Conservation (phyloP, 2,797 vertebrate species). For the Pelodytes ibericus region DNA sequence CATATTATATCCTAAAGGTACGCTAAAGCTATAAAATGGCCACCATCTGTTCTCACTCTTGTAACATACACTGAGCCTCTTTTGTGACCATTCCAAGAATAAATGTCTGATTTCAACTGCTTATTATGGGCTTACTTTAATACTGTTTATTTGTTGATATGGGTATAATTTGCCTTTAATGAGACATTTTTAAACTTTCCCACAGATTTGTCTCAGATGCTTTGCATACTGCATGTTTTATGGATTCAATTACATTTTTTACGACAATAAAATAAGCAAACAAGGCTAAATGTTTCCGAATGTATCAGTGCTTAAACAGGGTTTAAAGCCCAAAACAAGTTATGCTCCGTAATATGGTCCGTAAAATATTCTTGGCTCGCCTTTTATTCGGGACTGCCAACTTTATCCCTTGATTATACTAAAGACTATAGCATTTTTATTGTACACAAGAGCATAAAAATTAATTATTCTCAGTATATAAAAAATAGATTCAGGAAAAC, state of each 20-base stretch:
- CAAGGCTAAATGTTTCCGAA: conserved; percentile 43
- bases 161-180: conserved; percentile 28
- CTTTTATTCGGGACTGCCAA: conserved; percentile 20
- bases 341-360: conserved; percentile 17
- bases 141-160: conserved; percentile 23
- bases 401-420: conserved; percentile 35
- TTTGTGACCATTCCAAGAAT: conserved; percentile 10
- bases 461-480: conserved; percentile 38
- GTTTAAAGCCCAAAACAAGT: conserved; percentile 17
- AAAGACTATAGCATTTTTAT: conserved; percentile 33
- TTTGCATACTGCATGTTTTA: conserved; percentile 13
- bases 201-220: conserved; percentile 18
- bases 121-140: conserved; percentile 3
- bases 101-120: neutral
- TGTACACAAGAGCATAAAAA: conserved; percentile 37
- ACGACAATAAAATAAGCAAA: conserved; percentile 31
- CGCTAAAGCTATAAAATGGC: neutral
- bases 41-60: neutral
- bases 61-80: neutral
- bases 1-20: neutral
- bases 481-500: conserved; percentile 28
- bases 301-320: conserved; percentile 31
- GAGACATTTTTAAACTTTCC: conserved; percentile 31
- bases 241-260: conserved; percentile 30
- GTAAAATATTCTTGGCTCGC: conserved; percentile 36